Evolutionary conservation across 2,797 vertebrate genomes (phyloP), one percentile per base, ranked within the genome.

Genomic region (Leucoraja ocellata): DNA sequence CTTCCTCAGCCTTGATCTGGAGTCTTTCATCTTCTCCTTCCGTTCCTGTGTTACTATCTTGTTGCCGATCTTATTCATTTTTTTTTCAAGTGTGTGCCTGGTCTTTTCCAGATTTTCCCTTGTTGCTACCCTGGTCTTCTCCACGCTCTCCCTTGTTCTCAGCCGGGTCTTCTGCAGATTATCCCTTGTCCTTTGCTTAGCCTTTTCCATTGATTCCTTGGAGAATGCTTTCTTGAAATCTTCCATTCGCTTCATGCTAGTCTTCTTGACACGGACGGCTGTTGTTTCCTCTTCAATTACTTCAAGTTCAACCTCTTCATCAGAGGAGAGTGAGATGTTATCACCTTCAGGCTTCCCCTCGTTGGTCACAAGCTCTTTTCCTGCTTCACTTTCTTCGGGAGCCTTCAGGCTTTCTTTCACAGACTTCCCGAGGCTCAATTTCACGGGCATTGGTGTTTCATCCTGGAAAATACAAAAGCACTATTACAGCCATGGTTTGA

Each of bases 221-320:
- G 98, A 99, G 95, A 99, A 99, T 90, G 97, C 98, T 95, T 99
- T 99, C 96, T 99, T 99, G 94, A 99, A 97, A 96, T 98, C 97
- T 94, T 99, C 98, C 94, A 99, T 97, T 90, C 97, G 97, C 94
- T 98, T 97, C 96, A 98, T 96, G 93, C 98, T 97, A 0, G 97
- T 97, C 94, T 97, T 98, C 94, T 98, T 98, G 95, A 99, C 96
- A 91, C 98, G 98, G 93, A 98, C 97, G 25, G 98, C 97, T 58
- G 98, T 97, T 28, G 99, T 98, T 96, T 99, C 98, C 94, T 99
- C 98, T 0, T 99, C 97, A n/a, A 97, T 98, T 95, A 99, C 98
- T 94, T 99, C 98, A 13, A 99, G 96, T 95, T 99, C 98, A 94
- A 99, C 98, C 94, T 98, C 98, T 94, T 98, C 98, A n/a, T 99